Base-by-base conservation (phyloP, 2,113 vertebrate species). In the Ageneiosus marmoratus region DNA sequence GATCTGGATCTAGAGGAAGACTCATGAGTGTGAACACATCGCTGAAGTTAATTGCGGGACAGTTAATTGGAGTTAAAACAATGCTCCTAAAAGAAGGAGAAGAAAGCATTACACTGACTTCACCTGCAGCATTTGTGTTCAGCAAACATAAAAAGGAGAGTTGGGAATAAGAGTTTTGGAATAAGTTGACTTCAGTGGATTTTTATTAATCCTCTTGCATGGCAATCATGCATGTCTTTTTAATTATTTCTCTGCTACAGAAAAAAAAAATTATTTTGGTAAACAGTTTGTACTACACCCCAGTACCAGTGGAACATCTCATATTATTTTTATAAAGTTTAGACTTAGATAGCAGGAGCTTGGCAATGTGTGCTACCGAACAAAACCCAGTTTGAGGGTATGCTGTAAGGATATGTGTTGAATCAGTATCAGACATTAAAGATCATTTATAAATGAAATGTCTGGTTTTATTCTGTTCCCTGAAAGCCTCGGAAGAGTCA, bases 291-390 rank as follows among this genome's bases (percentile, higher is more conserved):
- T 94, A 94, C 91, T 93, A 90, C 80, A 82, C 92, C 91, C 91
- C 92, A 93, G 90, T 90, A 92, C 93, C 91, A 91, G 91, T 94
- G 91, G 93, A 93, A 92, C 93, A 92, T 92, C 87, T 94, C 90
- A 92, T 87, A 86, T 94, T 95, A 93, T 94, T 94, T 94, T 95
- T 93, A 93, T 93, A 94, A 93, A 91, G 90, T 92, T 86, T 82
- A 91, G 89, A 92, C 86, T 89, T 87, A 87, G 90, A 91, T 91
- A 92, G 82, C 63, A 76, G 46, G 27, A 65, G 77, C 89, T 92
- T 88, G 86, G 89, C 91, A 93, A 92, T 65, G 73, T 83, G 81
- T 32, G 70, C 69, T 80, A 83, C 41, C 58, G 77, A 77, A 70
- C 74, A 63, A 76, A 84, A 56, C 24, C 76, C 63, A 79, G 77